Evolutionary conservation across 2,113 vertebrate genomes (phyloP).

Genomic region (Cnemophilus loriae): DNA sequence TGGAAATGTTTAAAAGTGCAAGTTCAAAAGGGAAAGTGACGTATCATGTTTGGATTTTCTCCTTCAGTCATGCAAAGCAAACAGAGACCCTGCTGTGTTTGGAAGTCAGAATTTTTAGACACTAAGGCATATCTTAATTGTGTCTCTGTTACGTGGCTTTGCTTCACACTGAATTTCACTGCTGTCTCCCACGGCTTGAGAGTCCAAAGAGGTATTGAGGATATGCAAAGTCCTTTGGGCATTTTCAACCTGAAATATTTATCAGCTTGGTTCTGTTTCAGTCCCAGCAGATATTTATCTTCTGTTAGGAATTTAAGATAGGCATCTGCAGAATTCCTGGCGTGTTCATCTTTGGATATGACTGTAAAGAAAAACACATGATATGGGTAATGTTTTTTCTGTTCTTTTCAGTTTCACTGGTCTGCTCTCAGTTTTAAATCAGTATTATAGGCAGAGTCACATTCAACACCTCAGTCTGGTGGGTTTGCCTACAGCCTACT

Average conservation of each 20-base stretch:
- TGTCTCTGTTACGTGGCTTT: neutral
- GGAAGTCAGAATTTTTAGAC: neutral
- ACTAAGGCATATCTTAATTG: neutral
- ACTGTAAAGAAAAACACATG: slow-evolving; percentile 34
- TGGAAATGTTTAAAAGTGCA: slow-evolving; percentile 52
- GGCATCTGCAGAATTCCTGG: slow-evolving; percentile 38
- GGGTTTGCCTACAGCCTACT: neutral
- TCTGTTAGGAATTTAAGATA: slow-evolving; percentile 20
- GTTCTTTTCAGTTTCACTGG: neutral
- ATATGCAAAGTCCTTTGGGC: neutral
- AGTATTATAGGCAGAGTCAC: neutral
- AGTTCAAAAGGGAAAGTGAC: slow-evolving; percentile 46
- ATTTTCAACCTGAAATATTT: slow-evolving; percentile 16
- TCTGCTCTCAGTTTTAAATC: neutral
- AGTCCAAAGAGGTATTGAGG: neutral
- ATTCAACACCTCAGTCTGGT: neutral
- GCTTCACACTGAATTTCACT: neutral
- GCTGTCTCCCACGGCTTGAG: neutral
- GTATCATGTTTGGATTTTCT: slow-evolving; percentile 42
- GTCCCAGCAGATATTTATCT: slow-evolving; percentile 39
- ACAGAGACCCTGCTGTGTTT: slow-evolving; percentile 8
- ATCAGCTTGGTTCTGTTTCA: neutral
- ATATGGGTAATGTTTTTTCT: slow-evolving; percentile 13
- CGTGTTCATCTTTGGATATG: neutral
- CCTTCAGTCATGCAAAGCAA: slow-evolving; percentile 30